Evolutionary conservation across 2,113 vertebrate genomes (phyloP).

Genomic region (Orthonyx spaldingii): DNA sequence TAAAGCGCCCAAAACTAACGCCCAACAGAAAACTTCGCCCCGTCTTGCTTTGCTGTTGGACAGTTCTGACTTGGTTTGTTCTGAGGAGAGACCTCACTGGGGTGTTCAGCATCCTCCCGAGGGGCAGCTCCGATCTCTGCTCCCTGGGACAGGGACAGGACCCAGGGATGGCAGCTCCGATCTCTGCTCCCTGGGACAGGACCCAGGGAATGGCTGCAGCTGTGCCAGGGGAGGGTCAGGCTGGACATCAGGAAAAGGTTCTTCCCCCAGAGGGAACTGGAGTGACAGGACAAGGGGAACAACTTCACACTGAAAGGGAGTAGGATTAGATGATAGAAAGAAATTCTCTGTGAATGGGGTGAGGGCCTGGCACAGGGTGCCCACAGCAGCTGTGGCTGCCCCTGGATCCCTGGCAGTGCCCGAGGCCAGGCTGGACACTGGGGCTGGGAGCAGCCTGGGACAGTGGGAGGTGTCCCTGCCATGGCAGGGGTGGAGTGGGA

Average conservation of each 20-base stretch:
- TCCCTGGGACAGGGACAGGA: background rate
- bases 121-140: background rate
- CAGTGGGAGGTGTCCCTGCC: background rate
- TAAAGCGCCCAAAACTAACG: background rate
- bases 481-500: background rate
- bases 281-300: background rate
- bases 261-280: too few species aligned
- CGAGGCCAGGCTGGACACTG: background rate
- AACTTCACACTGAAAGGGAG: background rate
- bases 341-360: background rate
- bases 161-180: background rate
- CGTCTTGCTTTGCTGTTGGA: background rate
- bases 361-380: background rate
- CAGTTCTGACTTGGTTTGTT: background rate
- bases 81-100: fast-evolving
- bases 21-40: background rate
- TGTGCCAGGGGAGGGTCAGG: background rate
- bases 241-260: background rate
- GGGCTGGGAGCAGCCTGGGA: background rate
- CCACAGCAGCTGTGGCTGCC: background rate
- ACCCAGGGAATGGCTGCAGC: background rate
- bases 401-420: background rate
- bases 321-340: background rate
- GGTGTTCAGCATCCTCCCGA: fast-evolving
- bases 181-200: background rate